phyloP scores from a whole-genome alignment of 2,797 vertebrate genomes.

The Enteromius anoplus region DNA sequence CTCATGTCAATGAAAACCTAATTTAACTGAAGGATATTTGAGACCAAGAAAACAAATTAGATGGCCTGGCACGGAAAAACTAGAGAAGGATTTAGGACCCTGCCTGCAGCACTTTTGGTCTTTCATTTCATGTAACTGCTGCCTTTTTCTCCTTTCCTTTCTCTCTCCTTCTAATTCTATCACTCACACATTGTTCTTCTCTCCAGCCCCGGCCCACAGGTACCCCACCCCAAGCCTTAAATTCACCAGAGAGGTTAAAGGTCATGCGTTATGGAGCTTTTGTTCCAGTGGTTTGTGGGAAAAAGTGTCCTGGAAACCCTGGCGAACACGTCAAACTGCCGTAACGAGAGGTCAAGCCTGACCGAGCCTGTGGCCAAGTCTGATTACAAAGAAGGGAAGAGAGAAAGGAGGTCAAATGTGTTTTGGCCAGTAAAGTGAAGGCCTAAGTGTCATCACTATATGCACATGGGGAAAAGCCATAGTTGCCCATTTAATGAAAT shows the following conservation, averaged over 20 bases:
- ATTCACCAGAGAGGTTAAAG: conserved; percentile 34
- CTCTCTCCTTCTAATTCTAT: conserved; percentile 21
- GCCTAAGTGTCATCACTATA: neutral
- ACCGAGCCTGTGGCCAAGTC: neutral
- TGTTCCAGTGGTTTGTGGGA: conserved; percentile 9
- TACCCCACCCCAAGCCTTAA: conserved; percentile 21
- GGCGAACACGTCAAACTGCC: neutral
- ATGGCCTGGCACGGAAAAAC: neutral
- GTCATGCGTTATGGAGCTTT: conserved; percentile 21
- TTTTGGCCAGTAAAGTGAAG: conserved; percentile 22
- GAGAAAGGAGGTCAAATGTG: neutral
- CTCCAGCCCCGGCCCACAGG: conserved; percentile 9
- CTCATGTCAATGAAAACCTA: conserved; percentile 11
- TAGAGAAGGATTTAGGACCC: conserved; percentile 5
- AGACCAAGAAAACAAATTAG: conserved; percentile 12
- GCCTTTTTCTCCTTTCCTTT: conserved; percentile 11
- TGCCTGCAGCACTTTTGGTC: conserved; percentile 20
- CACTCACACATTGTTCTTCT: conserved; percentile 1
- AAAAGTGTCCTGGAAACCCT: conserved; percentile 20
- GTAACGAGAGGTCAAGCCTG: conserved; percentile 20
- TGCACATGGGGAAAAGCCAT: neutral
- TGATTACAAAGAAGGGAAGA: conserved; percentile 37
- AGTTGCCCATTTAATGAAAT: neutral
- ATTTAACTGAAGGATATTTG: conserved; percentile 12
- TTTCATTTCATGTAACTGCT: conserved; percentile 24